Evolutionary conservation across 2,888 invertebrate species (phyloP), one percentile per base, ranked within the genome.

Genomic region (Torymus tubicola): DNA sequence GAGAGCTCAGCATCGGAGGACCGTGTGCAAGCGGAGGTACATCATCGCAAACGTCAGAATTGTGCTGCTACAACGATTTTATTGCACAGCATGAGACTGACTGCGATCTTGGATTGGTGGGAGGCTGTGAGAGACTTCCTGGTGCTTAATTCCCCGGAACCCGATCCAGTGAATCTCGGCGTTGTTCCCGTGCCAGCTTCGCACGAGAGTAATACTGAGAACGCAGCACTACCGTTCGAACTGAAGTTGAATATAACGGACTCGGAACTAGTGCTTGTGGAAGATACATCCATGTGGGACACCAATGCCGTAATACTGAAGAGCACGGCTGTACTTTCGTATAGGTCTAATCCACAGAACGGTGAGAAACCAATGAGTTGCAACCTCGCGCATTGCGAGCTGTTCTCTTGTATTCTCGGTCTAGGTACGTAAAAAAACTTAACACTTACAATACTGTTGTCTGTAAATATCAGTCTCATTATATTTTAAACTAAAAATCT

Each of bases 101-200:
- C 98, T 94, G 96, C 97, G 0, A 95, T 98, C 83, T 93, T 98
- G 86, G 98, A 98, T 91, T 99, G 98, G 97, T 96, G 98, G 94
- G 95, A 97, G 90, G 94, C 95, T 10, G 94, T 96, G 0, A 92
- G 94, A 85, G 95, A 96, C 87, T 98, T 97, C 91, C 92, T 98
- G 72, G 92, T 94, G 84, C 90, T 91, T 0, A 91, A 92, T 77
- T 87, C 89, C 0, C 86, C 89, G 0, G 89, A 89, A 68, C 90
- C 90, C 0, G 88, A 88, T 3, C 86, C 88, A 0, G 80, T 88
- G n/a, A 78, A 85, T 3, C 85, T 86, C 1, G 70, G 80, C 8
- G 75, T 82, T 0, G 73, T 70, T 0, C 83, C 84, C 14, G 16
- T 84, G 0, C 50, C 86, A 0, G 50, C 81, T 0, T 84, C 81